These are phyloP conservation scores for Pachliopta kotzebuea DNA, from an alignment of 2,888 invertebrate genomes.

Conservation along the genomic window DNA sequence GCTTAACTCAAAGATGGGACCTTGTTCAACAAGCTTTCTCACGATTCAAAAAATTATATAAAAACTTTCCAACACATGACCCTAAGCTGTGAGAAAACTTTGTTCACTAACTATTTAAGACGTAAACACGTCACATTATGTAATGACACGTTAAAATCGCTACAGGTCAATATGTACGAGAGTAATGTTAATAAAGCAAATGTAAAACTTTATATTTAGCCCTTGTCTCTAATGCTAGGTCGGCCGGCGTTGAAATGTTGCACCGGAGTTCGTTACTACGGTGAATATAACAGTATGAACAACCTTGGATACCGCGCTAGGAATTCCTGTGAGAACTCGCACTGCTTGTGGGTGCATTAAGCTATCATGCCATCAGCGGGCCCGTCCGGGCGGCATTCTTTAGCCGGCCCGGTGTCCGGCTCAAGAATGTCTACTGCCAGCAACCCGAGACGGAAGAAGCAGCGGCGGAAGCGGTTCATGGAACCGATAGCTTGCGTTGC, in stretches of 20 bases:
- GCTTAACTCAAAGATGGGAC: conserved; percentile 53
- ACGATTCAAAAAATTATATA: conserved; percentile 59
- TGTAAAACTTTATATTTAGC: neutral
- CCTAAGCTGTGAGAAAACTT: conserved; percentile 15
- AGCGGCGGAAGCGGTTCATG: conserved; percentile 77
- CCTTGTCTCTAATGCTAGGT: conserved; percentile 10
- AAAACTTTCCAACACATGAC: conserved; percentile 51
- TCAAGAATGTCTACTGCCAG: conserved; percentile 70
- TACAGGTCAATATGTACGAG: neutral
- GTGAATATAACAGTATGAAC: conserved; percentile 33
- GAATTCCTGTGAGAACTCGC: conserved; percentile 53
- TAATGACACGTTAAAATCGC: neutral
- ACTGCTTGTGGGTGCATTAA: conserved; percentile 57
- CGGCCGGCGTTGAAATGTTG: conserved; percentile 17
- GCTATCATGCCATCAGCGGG: conserved; percentile 65
- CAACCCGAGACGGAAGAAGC: conserved; percentile 79
- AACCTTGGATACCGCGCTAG: conserved; percentile 54
- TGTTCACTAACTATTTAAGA: neutral
- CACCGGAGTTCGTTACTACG: conserved; percentile 16
- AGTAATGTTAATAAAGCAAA: neutral
- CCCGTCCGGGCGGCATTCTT: conserved; percentile 71
- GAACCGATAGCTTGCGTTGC: conserved; percentile 44
- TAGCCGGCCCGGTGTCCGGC: conserved; percentile 63
- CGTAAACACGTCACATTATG: neutral
- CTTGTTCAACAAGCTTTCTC: conserved; percentile 59